Conservation (phyloP, 1,140 invertebrate genomes). For the Orchesella cincta region DNA sequence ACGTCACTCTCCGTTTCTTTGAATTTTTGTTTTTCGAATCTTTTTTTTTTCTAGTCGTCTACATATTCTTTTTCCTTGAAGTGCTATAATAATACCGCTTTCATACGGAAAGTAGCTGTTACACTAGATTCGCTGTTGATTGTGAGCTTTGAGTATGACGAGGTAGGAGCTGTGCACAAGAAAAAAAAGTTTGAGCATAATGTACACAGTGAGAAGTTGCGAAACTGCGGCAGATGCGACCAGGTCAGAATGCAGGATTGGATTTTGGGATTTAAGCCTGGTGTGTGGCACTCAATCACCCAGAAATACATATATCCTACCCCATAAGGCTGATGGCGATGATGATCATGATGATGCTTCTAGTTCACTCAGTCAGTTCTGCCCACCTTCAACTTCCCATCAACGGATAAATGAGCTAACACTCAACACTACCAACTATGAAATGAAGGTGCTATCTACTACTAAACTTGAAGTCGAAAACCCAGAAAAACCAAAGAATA, state of each 20-base stretch:
- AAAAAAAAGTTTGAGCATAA: not conserved
- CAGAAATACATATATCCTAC: not conserved
- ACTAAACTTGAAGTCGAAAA: not conserved
- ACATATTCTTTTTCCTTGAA: not conserved
- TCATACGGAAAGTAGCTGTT: not conserved
- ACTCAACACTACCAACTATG: not conserved
- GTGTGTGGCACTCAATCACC: not conserved
- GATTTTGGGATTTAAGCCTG: not conserved
- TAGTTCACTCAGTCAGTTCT: not conserved
- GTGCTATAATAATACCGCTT: not conserved
- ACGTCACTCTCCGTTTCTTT: not conserved
- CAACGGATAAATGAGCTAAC: not conserved
- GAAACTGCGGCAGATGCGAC: not conserved
- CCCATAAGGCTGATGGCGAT: not conserved
- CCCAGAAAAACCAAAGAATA: too few relatives aligned
- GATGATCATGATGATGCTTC: not conserved
- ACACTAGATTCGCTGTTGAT: not conserved
- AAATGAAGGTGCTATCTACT: not conserved
- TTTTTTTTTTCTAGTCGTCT: not conserved
- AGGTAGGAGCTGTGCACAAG: not conserved
- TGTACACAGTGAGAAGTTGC: not conserved
- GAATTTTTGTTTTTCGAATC: not conserved
- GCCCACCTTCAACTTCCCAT: not conserved
- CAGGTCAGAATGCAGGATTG: not conserved
- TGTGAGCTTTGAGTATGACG: too few relatives aligned